Evolutionary conservation across 2,113 vertebrate genomes (phyloP), one percentile per base, ranked within the genome.

Genomic region (Anseranas semipalmata): DNA sequence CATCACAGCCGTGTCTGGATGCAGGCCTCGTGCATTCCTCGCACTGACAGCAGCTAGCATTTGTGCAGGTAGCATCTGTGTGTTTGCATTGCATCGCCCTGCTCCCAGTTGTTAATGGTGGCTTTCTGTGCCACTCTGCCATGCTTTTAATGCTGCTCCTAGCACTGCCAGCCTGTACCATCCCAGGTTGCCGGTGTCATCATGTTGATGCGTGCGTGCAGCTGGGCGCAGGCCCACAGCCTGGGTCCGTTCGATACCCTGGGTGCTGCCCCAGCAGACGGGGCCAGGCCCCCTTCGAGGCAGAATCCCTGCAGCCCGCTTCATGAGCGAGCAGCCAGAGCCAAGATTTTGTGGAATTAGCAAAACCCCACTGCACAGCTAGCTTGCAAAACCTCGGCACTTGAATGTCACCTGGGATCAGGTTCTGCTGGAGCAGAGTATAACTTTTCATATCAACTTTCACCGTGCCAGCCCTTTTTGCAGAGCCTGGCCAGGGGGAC

Each of bases 381-480:
- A 93, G 83, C 88, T 96, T 90, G 95, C 92, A 91, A 92, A 95
- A 94, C 58, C 80, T 90, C 89, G 52, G 84, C 59, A 65, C 24
- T 77, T 2, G 0, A 63, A 28, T 84, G 52, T 71, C 92, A 78
- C 65, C 60, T n/a, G 87, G 56, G 84, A 90, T 95, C 90, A 28
- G 80, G 76, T 96, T 97, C 62, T 96, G 96, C 96, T 89, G 77
- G 95, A 76, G 66, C 58, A 93, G 81, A 93, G 59, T 17, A 70
- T 50, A 84, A 79, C 86, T 87, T 92, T 87, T 89, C 17, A 3
- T 65, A 85, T 97, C 92, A 33, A 8, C 74, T 95, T 96, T 95
- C 96, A 74, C 74, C 2, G 28, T 15, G 52, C 88, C 74, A 95
- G 91, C 83, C 62, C 39, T 96, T 94, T 82, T 4, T 53, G 52